Conservation (phyloP, 64 coral and sea anemone genomes). For the Actinia equina region DNA sequence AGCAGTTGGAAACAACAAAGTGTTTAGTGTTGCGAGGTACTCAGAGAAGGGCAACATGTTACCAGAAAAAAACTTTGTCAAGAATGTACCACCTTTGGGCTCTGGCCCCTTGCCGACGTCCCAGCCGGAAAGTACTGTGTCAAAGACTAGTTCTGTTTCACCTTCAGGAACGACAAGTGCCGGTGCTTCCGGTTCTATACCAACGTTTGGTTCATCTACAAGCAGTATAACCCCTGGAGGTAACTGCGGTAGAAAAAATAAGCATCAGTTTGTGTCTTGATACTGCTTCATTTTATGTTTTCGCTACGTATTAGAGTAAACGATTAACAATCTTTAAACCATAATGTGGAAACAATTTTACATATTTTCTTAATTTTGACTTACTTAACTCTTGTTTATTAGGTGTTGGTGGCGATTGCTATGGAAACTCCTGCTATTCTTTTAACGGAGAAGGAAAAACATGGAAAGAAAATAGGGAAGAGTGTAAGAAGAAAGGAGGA, state of each 20-base stretch:
- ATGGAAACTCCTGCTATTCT: slow-evolving; percentile 15
- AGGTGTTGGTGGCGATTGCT: background rate
- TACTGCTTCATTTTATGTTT: too few relatives aligned
- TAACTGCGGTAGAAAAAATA: background rate
- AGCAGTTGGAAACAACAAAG: slow-evolving; percentile 18
- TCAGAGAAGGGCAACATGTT: slow-evolving; percentile 10
- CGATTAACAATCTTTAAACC: too few relatives aligned
- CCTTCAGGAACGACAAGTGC: too few relatives aligned
- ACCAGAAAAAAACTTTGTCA: background rate
- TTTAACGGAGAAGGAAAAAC: background rate
- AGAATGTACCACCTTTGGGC: slow-evolving; percentile 17
- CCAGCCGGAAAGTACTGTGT: too few relatives aligned
- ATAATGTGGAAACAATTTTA: too few relatives aligned
- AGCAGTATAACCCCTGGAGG: background rate
- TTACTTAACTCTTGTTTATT: background rate
- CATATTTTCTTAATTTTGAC: background rate
- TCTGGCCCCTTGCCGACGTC: too few relatives aligned
- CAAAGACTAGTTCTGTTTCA: too few relatives aligned
- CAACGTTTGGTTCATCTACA: background rate
- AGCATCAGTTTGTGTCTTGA: too few relatives aligned
- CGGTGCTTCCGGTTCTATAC: too few relatives aligned
- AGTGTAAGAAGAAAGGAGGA: slow-evolving; percentile 10
- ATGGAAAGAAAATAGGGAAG: slow-evolving; percentile 20
- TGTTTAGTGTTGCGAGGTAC: slow-evolving; percentile 47
- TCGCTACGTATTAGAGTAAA: too few relatives aligned